Conservation (phyloP, 2,113 vertebrate species). For the Chascanopsetta lugubris region DNA sequence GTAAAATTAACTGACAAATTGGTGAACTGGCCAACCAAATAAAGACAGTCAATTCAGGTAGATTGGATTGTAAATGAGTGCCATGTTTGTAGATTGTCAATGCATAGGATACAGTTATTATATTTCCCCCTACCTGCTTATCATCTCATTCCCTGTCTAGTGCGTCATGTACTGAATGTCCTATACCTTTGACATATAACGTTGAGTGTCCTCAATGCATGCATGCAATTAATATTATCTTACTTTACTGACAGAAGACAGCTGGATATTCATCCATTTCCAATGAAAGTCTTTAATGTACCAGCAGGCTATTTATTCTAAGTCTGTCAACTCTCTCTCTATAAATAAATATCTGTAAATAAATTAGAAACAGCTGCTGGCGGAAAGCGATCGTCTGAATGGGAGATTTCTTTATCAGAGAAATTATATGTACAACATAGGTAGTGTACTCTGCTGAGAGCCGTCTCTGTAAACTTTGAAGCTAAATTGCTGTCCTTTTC, state of each 20-base stretch:
- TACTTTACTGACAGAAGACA: not conserved
- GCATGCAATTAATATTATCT: no score
- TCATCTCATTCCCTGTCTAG: no score
- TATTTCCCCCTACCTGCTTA: no score
- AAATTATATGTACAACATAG: not conserved
- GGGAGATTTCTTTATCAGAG: not conserved
- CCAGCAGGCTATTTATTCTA: not conserved
- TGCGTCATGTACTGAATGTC: no score
- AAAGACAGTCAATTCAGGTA: not conserved
- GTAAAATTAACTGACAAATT: not conserved
- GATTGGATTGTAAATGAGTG: no score
- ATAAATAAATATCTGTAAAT: not conserved
- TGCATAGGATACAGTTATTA: no score
- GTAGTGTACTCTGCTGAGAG: conserved; percentile 37
- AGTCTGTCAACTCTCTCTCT: not conserved
- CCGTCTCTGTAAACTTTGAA: conserved; percentile 59
- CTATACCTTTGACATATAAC: not conserved
- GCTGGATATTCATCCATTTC: not conserved
- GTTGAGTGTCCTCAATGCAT: not conserved
- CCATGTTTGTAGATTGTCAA: no score
- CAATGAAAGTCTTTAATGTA: not conserved
- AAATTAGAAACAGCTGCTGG: not conserved
- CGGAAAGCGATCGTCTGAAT: conserved; percentile 7
- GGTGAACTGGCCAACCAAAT: not conserved
- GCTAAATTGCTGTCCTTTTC: conserved; percentile 54